These are phyloP conservation scores for Galago senegalensis DNA, from an alignment of 2,797 vertebrate species.

Conservation along the genomic window DNA sequence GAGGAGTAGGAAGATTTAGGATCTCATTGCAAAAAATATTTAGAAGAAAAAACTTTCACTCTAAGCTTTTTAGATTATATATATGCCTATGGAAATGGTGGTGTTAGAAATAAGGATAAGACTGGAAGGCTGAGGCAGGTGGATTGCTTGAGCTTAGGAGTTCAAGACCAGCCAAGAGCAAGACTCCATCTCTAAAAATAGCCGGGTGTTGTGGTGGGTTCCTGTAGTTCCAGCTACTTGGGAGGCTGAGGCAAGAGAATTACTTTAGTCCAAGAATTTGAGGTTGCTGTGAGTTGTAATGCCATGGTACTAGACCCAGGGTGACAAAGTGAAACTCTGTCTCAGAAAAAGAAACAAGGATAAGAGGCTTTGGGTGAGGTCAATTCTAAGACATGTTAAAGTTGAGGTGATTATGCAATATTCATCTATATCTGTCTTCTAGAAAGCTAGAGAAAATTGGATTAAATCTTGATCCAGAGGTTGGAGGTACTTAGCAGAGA, in stretches of 20 bases:
- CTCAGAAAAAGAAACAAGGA: not conserved
- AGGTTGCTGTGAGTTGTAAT: too few relatives aligned
- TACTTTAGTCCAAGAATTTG: too few relatives aligned
- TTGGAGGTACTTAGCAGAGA: slow-evolving; percentile 7
- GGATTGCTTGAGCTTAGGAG: too few relatives aligned
- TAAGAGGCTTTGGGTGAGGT: not conserved
- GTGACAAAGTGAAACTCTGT: too few relatives aligned
- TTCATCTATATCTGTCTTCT: not conserved
- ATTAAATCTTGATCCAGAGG: slow-evolving; percentile 33
- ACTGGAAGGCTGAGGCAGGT: not conserved
- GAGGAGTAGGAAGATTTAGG: not conserved
- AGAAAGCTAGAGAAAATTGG: slow-evolving; percentile 3
- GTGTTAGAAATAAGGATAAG: not conserved
- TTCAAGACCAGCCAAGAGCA: too few relatives aligned
- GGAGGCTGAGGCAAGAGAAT: too few relatives aligned
- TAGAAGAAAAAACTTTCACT: not conserved
- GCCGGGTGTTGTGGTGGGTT: too few relatives aligned
- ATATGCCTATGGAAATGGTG: not conserved
- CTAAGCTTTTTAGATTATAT: slow-evolving; percentile 1
- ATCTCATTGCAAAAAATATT: slow-evolving; percentile 3
- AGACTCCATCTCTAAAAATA: too few relatives aligned
- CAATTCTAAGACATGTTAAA: not conserved
- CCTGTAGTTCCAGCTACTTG: too few relatives aligned
- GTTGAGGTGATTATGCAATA: not conserved
- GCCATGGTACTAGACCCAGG: too few relatives aligned